Evolutionary conservation across 1,140 invertebrate species (phyloP).

Genomic region (Drosophila insularis): DNA sequence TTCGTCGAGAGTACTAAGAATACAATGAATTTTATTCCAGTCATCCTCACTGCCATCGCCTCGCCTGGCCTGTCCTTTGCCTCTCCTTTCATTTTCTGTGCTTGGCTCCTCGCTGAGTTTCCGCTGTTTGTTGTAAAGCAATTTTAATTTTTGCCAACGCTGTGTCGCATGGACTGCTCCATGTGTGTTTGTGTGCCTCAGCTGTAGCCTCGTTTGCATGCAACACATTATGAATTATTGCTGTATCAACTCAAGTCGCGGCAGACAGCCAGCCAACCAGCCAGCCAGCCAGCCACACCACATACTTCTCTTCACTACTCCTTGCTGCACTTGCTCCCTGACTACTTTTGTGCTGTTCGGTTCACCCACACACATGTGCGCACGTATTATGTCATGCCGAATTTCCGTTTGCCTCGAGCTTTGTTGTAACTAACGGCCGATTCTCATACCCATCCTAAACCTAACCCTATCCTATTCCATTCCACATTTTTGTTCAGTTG

Average conservation of each 20-base stretch:
- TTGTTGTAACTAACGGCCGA: conserved; percentile 72
- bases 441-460: conserved; percentile 24
- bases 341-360: not conserved
- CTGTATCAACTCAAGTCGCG: conserved; percentile 81
- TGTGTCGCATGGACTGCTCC: conserved; percentile 60
- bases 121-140: conserved; percentile 79
- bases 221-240: conserved; percentile 82
- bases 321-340: conserved; percentile 1
- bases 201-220: conserved; percentile 80
- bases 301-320: conserved; percentile 30
- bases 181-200: conserved; percentile 41
- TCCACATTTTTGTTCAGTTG: conserved; percentile 25
- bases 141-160: conserved; percentile 79
- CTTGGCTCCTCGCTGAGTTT: conserved; percentile 72
- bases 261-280: conserved; percentile 47
- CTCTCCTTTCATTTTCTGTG: conserved; percentile 24
- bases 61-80: conserved; percentile 1
- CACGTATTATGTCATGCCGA: conserved; percentile 78
- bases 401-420: conserved; percentile 77
- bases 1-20: conserved; percentile 71
- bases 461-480: not conserved
- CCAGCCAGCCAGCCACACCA: conserved; percentile 32
- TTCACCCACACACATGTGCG: conserved; percentile 62
- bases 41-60: not conserved
- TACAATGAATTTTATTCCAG: conserved; percentile 72